phyloP scores from a whole-genome alignment of 35 echinoderm and acorn worm species.

The Apostichopus parvimensis region DNA sequence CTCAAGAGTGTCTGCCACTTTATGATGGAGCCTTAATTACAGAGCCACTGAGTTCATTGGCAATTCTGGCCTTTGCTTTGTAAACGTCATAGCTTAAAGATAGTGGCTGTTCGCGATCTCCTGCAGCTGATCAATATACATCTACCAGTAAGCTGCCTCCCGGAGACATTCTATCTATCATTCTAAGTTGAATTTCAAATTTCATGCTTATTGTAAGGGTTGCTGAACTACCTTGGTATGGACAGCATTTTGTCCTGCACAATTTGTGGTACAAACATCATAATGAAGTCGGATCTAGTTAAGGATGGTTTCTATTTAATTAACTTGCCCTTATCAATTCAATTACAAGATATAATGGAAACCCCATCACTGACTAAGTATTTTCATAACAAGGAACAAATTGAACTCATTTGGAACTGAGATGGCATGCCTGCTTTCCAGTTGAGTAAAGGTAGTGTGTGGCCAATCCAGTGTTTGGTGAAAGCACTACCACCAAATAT shows the following conservation, averaged over 20 bases:
- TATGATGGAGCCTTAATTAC: conserved; percentile 9
- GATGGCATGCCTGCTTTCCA: conserved; percentile 34
- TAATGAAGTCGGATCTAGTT: neutral
- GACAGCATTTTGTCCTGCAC: neutral
- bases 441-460: neutral
- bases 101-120: neutral
- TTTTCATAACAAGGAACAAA: neutral
- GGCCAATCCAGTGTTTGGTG: neutral
- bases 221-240: neutral
- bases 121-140: conserved; percentile 3
- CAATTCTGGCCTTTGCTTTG: neutral
- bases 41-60: neutral
- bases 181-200: neutral
- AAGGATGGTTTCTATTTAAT: neutral
- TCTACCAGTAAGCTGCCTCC: conserved; percentile 16
- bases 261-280: neutral
- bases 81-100: neutral
- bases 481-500: conserved; percentile 26
- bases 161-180: neutral
- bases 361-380: neutral
- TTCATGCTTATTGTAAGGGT: neutral
- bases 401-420: conserved; percentile 40
- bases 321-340: neutral
- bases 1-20: neutral
- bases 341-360: neutral